phyloP scores from a whole-genome alignment of 2,888 invertebrate species.

The Hydrotaea cyrtoneurina region DNA sequence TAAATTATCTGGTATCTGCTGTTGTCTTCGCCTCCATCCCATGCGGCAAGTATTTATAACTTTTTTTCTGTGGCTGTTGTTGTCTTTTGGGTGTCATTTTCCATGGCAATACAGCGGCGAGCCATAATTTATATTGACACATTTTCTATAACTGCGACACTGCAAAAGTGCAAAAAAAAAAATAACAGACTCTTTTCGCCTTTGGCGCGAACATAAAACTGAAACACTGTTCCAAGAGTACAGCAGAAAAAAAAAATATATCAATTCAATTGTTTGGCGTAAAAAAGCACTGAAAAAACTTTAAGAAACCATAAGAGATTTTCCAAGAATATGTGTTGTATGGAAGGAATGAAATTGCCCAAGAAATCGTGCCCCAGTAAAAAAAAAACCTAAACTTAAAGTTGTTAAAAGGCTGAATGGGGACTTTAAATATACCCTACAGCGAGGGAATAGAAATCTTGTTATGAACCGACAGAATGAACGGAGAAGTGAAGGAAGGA shows the following conservation, averaged over 20 bases:
- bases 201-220: background rate
- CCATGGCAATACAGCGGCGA: background rate
- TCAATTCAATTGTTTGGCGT: background rate
- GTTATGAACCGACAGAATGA: background rate
- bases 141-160: background rate
- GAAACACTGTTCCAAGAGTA: background rate
- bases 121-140: constrained; percentile 42
- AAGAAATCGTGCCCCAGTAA: background rate
- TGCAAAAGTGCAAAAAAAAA: background rate
- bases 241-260: background rate
- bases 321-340: background rate
- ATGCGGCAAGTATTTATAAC: background rate
- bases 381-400: background rate
- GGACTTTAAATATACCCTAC: background rate
- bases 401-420: no score
- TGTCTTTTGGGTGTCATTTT: constrained; percentile 18
- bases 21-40: background rate
- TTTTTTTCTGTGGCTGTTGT: background rate
- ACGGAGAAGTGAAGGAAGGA: background rate
- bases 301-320: background rate
- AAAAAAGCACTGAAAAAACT: background rate
- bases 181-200: background rate
- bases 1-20: background rate
- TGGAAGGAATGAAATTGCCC: background rate
- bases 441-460: background rate